Conservation (phyloP, 2,113 vertebrate genomes). For the Oophaga pumilio region DNA sequence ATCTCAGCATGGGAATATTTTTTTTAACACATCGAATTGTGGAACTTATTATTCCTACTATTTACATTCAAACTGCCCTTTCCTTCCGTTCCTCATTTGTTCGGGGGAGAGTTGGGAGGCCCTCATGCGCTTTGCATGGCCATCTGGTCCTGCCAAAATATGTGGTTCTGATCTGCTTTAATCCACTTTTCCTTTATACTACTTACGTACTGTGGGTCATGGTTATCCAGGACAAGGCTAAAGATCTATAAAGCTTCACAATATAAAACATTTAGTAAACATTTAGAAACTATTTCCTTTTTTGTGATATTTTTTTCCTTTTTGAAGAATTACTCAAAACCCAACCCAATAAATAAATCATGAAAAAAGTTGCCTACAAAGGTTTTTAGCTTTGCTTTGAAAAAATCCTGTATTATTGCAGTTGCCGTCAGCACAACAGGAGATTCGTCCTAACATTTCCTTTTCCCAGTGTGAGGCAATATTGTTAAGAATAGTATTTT, state of each 20-base stretch:
- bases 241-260: not conserved
- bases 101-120: too few species aligned
- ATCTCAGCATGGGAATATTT: too few species aligned
- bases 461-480: not conserved
- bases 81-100: too few species aligned
- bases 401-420: not conserved
- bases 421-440: not conserved
- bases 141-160: too few species aligned
- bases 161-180: too few species aligned
- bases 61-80: too few species aligned
- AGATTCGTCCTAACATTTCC: not conserved
- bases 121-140: too few species aligned
- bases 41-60: too few species aligned
- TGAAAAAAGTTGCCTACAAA: not conserved
- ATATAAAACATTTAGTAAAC: not conserved
- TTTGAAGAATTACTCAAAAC: not conserved
- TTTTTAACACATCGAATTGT: too few species aligned
- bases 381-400: not conserved
- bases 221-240: too few species aligned
- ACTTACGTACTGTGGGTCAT: too few species aligned
- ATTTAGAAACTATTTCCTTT: not conserved
- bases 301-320: not conserved
- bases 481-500: not conserved
- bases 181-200: too few species aligned
- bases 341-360: not conserved